phyloP scores from a whole-genome alignment of 92 coral and sea anemone species.

The Anthopleura xanthogrammica region DNA sequence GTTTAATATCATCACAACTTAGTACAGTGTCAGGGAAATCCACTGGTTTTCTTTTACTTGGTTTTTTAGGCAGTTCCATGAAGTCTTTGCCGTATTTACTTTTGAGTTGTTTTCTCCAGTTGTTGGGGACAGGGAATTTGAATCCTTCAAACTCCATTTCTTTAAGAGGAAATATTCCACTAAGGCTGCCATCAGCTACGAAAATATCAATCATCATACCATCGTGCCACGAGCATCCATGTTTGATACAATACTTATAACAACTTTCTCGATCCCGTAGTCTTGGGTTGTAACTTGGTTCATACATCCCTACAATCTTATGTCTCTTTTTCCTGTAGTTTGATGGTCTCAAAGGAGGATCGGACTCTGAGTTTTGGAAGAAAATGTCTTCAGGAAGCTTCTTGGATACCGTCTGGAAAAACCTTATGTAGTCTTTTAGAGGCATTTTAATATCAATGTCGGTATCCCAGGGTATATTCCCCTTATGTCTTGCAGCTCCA shows the following conservation, averaged over 20 bases:
- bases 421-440: conserved; percentile 31
- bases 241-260: conserved; percentile 35
- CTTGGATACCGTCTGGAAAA: conserved; percentile 23
- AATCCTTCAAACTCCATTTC: conserved; percentile 56
- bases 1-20: conserved; percentile 37
- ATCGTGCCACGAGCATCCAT: conserved; percentile 49
- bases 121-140: conserved; percentile 37
- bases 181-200: conserved; percentile 17
- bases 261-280: conserved; percentile 42
- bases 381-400: conserved; percentile 45
- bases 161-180: conserved; percentile 41
- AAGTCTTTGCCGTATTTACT: conserved; percentile 28
- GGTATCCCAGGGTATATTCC: conserved; percentile 43
- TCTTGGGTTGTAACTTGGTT: conserved; percentile 41
- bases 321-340: conserved; percentile 20
- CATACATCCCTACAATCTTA: conserved; percentile 26
- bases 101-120: conserved; percentile 22
- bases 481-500: conserved; percentile 48
- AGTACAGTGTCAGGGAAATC: conserved; percentile 34
- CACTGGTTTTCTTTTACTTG: conserved; percentile 22
- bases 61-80: conserved; percentile 29
- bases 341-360: conserved; percentile 37
- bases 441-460: conserved; percentile 47
- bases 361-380: conserved; percentile 45
- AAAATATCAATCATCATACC: conserved; percentile 47